phyloP scores from a whole-genome alignment of 1,140 invertebrate genomes.

The Piezodorus guildinii region DNA sequence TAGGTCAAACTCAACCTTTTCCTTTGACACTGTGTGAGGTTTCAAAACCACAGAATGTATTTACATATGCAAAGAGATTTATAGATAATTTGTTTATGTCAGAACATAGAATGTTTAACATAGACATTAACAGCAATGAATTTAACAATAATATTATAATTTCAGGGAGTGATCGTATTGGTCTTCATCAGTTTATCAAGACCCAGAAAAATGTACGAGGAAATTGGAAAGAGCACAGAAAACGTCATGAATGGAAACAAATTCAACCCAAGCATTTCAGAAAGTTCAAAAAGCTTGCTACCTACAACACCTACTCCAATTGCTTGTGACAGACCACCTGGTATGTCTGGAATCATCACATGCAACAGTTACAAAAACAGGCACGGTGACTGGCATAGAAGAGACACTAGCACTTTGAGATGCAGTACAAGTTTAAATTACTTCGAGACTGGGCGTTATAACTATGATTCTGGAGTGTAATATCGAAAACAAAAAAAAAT shows the following conservation, averaged over 20 bases:
- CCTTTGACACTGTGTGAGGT: no score
- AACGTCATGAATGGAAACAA: slow-evolving; percentile 30
- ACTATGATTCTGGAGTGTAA: background rate
- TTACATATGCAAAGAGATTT: no score
- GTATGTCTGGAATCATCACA: slow-evolving; percentile 57
- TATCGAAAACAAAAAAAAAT: background rate
- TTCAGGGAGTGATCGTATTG: slow-evolving; percentile 34
- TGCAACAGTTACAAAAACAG: slow-evolving; percentile 65
- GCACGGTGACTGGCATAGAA: slow-evolving; percentile 45
- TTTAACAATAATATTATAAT: background rate
- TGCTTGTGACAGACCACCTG: slow-evolving; percentile 40
- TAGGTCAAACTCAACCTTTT: no score
- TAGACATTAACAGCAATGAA: no score
- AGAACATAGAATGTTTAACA: no score
- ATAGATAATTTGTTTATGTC: no score
- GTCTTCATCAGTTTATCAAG: slow-evolving; percentile 35
- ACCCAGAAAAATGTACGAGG: slow-evolving; percentile 35
- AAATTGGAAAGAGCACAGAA: slow-evolving; percentile 31
- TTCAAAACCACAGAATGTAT: no score
- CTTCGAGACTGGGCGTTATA: slow-evolving; percentile 32
- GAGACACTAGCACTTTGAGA: slow-evolving; percentile 29
- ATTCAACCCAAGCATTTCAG: slow-evolving; percentile 26
- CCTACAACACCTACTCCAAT: background rate
- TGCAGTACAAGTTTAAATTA: slow-evolving; percentile 42
- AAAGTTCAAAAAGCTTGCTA: background rate